A percentile compares a stretch with the other conserved stretches of the same genome.
phyloP scores from a whole-genome alignment of 2,113 vertebrate species.

The Nematolebias whitei region DNA sequence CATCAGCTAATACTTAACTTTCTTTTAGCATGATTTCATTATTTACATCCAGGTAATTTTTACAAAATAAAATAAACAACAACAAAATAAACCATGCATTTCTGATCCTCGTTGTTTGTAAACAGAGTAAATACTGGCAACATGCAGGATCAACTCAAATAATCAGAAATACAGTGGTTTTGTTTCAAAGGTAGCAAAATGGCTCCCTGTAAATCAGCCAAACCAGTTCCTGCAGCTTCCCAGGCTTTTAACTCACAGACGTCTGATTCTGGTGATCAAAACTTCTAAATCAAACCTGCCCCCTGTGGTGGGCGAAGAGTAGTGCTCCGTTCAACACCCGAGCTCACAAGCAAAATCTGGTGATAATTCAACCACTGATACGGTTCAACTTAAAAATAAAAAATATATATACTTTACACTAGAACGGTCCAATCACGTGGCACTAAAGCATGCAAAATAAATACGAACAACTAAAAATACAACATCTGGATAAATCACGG shows the following conservation, averaged over 20 bases:
- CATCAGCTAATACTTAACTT: slow-evolving; percentile 28
- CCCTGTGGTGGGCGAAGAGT: no score
- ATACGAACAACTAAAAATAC: neutral
- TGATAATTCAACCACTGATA: slow-evolving; percentile 40
- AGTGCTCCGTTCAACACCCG: slow-evolving; percentile 7
- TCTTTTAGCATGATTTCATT: slow-evolving; percentile 38
- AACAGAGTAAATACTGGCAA: slow-evolving; percentile 70
- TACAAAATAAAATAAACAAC: slow-evolving; percentile 32
- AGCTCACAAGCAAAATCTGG: slow-evolving; percentile 26
- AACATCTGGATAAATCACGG: slow-evolving; percentile 22
- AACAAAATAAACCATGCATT: slow-evolving; percentile 64
- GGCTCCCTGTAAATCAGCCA: slow-evolving; percentile 18
- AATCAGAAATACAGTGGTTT: slow-evolving; percentile 38
- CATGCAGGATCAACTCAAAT: slow-evolving; percentile 79
- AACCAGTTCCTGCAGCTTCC: slow-evolving; percentile 15
- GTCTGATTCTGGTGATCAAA: no score
- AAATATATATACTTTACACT: slow-evolving; percentile 30
- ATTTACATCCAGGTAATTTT: slow-evolving; percentile 61
- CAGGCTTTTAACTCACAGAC: no score
- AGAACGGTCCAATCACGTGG: slow-evolving; percentile 54
- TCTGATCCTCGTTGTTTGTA: slow-evolving; percentile 64
- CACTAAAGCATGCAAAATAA: slow-evolving; percentile 48
- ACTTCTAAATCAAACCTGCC: no score
- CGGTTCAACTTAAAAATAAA: slow-evolving; percentile 18
- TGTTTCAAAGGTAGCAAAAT: slow-evolving; percentile 32